These are phyloP conservation scores for Gadopsis marmoratus DNA, from an alignment of 2,797 vertebrate species.

Conservation along the genomic window DNA sequence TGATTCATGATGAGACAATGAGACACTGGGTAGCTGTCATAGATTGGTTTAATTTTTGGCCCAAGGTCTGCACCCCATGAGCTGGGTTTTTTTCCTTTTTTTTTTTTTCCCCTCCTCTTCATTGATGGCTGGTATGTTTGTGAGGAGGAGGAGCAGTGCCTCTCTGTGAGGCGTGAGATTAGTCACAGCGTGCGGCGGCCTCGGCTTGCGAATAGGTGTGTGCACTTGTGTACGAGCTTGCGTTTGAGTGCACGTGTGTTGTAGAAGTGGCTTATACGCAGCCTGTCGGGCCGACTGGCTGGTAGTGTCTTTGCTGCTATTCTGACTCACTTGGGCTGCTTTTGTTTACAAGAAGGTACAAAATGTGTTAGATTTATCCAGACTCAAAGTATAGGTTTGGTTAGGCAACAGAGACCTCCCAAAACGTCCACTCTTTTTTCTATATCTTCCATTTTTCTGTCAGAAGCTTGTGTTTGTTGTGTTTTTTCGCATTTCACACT, in stretches of 20 bases:
- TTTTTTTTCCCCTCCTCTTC: slow-evolving; percentile 8
- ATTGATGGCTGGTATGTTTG: slow-evolving; percentile 32
- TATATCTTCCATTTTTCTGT: neutral
- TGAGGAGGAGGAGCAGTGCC: slow-evolving; percentile 24
- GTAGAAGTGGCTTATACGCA: neutral
- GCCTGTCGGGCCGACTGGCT: neutral
- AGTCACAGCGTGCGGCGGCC: slow-evolving; percentile 52
- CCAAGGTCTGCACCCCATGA: slow-evolving; percentile 15
- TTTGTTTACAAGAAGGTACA: neutral
- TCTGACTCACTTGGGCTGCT: neutral
- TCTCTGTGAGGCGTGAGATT: slow-evolving; percentile 66
- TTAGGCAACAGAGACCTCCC: neutral
- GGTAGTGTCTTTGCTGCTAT: neutral
- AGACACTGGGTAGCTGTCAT: slow-evolving; percentile 21
- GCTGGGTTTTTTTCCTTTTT: neutral
- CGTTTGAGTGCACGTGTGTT: slow-evolving; percentile 13
- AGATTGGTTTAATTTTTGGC: slow-evolving; percentile 14
- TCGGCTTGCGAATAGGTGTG: slow-evolving; percentile 27
- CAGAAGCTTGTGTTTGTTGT: neutral
- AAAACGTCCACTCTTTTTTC: neutral
- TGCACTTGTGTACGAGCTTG: slow-evolving; percentile 9
- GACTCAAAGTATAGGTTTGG: neutral
- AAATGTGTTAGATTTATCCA: neutral
- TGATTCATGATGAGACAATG: slow-evolving; percentile 55
- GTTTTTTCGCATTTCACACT: neutral